phyloP scores from a whole-genome alignment of 2,888 invertebrate species.

The Campopleginae sp. region DNA sequence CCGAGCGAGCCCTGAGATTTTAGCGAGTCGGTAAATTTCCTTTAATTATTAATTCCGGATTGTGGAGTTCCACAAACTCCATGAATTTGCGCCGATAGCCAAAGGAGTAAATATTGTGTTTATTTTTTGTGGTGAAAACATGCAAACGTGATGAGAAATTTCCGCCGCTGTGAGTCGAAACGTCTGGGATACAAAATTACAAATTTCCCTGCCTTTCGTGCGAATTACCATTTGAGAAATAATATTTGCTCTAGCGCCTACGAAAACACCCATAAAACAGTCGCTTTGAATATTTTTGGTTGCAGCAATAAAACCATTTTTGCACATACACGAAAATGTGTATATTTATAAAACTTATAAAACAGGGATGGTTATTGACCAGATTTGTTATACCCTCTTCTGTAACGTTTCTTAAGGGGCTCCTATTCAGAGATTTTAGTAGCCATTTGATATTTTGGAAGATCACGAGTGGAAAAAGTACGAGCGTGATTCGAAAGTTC shows the following conservation, averaged over 20 bases:
- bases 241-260: constrained; percentile 71
- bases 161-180: constrained; percentile 56
- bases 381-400: neutral
- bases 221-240: constrained; percentile 70
- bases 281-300: constrained; percentile 12
- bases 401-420: neutral
- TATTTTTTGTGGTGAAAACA: constrained; percentile 50
- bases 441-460: no score
- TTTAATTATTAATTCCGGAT: constrained; percentile 13
- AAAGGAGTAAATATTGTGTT: constrained; percentile 70
- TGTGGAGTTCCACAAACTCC: constrained; percentile 38
- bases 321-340: neutral
- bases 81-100: constrained; percentile 37
- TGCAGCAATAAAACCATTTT: constrained; percentile 10
- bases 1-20: neutral
- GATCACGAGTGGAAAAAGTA: neutral
- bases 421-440: no score
- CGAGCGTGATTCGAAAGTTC: neutral
- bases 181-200: neutral
- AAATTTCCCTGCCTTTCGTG: constrained; percentile 23
- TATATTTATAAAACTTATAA: constrained; percentile 8
- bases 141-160: constrained; percentile 59
- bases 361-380: neutral
- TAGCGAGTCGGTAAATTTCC: neutral
- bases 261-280: constrained; percentile 1